Base-by-base conservation (phyloP, 1,140 invertebrate genomes). In the Lasioglossum baleicum region DNA sequence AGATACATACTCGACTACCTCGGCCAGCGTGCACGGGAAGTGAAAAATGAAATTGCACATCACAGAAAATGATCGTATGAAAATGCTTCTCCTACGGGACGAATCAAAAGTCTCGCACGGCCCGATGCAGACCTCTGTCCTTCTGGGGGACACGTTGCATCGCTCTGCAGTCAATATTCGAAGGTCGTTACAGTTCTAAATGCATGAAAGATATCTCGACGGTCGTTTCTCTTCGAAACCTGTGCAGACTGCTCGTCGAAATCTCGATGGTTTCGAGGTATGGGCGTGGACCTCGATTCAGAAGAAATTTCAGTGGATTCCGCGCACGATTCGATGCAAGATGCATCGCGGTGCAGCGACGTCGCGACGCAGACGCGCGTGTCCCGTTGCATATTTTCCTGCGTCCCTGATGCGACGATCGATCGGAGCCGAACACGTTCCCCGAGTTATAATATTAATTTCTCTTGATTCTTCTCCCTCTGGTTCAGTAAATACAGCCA, bases 31-130 rank as follows among this genome's bases (percentile, higher is more conserved):
- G 60, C 68, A 58, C 31, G 58, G 63, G 22, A 40, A 42, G 68
- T 72, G 69, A 64, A 26, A 15, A 64, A 78, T 64, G 75, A 42
- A 72, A 35, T 64, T 65, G 63, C 63, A 74, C 60, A 74, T 56
- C 22, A 68, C 51, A 80, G 42, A 75, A 76, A 80, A 53, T 78
- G 64, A 80, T 67, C 26, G 51, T 77, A 81, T 81, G 64, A 85
- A 77, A 75, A 58, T 84, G 71, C 42, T 82, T 85, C 61, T 85
- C 80, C 82, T 82, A 83, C 80, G 65, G 75, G 60, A 72, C 73
- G 83, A 83, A 65, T 51, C 72, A 76, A 86, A 85, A 85, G 65
- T 83, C 76, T 69, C 83, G 84, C 72, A 53, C 56, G 56, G 83
- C 51, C 40, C 69, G 35, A 75, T 11, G 67, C 42, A 20, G 61